phyloP scores from a whole-genome alignment of 2,797 vertebrate genomes.

The Danio jaintianensis region DNA sequence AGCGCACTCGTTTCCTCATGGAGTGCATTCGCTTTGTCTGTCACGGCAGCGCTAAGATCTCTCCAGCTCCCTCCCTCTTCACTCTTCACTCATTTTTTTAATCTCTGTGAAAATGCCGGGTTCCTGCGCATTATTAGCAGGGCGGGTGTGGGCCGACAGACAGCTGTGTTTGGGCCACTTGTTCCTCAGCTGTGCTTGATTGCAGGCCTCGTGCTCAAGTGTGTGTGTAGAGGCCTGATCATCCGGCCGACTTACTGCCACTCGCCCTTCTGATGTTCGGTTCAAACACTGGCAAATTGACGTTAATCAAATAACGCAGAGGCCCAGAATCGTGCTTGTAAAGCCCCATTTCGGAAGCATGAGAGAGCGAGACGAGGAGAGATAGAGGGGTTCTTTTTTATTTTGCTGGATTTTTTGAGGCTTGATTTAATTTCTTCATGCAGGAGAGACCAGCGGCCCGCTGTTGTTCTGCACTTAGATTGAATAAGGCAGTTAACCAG shows the following conservation, averaged over 20 bases:
- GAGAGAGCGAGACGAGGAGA: conserved; percentile 19
- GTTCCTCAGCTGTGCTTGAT: conserved; percentile 82
- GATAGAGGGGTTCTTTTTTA: conserved; percentile 33
- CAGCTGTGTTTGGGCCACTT: conserved; percentile 85
- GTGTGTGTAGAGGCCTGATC: conserved; percentile 83
- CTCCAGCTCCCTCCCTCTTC: conserved; percentile 55
- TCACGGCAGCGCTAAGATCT: conserved; percentile 64
- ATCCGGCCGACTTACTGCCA: conserved; percentile 68
- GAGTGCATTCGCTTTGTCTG: conserved; percentile 59
- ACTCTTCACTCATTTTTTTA: conserved; percentile 76
- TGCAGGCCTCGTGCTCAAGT: conserved; percentile 84
- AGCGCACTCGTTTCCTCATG: conserved; percentile 44
- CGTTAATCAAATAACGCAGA: conserved; percentile 83
- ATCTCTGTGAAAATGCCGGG: conserved; percentile 43
- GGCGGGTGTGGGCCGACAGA: conserved; percentile 71
- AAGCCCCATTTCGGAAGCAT: conserved; percentile 70
- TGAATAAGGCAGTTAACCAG: conserved; percentile 84
- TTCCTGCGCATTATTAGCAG: conserved; percentile 39
- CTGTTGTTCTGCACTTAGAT: conserved; percentile 82
- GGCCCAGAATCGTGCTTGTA: conserved; percentile 82
- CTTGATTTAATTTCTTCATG: conserved; percentile 85
- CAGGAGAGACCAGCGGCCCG: conserved; percentile 69
- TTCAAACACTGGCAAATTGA: conserved; percentile 82
- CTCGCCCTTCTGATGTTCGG: conserved; percentile 61
- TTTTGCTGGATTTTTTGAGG: conserved; percentile 72